phyloP scores from a whole-genome alignment of 2,888 invertebrate species.

The Melipona beecheii region DNA sequence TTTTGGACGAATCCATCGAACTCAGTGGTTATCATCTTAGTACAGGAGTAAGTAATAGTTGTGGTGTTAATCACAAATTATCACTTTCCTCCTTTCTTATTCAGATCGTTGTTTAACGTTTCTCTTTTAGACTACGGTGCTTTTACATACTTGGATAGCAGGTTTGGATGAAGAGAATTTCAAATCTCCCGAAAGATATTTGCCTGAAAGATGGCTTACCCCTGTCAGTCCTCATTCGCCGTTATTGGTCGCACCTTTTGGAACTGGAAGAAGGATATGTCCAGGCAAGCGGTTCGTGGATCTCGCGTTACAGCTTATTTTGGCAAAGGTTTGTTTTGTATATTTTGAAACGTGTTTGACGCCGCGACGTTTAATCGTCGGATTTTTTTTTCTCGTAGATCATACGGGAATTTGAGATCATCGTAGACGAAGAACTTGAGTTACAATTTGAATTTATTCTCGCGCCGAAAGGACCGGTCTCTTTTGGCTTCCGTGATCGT shows the following conservation, averaged over 20 bases:
- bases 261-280: constrained; percentile 91
- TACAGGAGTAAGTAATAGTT: constrained; percentile 87
- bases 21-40: constrained; percentile 89
- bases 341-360: not conserved
- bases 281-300: constrained; percentile 94
- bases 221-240: constrained; percentile 86
- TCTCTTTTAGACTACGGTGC: constrained; percentile 88
- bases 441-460: constrained; percentile 93
- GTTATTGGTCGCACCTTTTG: constrained; percentile 91
- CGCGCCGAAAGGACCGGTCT: constrained; percentile 90
- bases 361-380: not conserved
- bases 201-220: constrained; percentile 91
- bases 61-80: not conserved
- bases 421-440: constrained; percentile 88
- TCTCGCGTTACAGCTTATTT: constrained; percentile 89
- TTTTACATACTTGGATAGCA: constrained; percentile 93
- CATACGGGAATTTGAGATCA: constrained; percentile 89
- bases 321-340: constrained; percentile 88
- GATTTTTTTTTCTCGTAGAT: constrained; percentile 84
- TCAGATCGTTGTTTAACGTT: not conserved
- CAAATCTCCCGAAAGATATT: constrained; percentile 88
- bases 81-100: no score
- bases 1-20: constrained; percentile 89
- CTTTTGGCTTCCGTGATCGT: constrained; percentile 86
- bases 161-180: constrained; percentile 91